Evolutionary conservation across 2,888 invertebrate species (phyloP).

Genomic region (Atrina japonica): DNA sequence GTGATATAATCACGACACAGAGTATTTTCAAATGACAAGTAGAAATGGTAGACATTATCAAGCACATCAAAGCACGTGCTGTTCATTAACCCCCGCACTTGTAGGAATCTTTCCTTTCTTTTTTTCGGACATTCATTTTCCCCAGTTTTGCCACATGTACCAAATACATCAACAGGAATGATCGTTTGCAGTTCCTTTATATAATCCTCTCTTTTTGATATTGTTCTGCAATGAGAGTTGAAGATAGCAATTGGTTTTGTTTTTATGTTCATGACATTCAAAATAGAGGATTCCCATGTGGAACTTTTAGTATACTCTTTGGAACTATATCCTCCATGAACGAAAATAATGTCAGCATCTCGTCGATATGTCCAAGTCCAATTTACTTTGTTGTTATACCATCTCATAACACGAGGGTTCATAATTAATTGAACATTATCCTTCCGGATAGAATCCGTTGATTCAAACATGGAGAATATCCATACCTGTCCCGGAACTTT

Average conservation of each 20-base stretch:
- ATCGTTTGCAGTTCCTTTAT: constrained; percentile 35
- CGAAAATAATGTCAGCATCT: constrained; percentile 49
- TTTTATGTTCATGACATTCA: constrained; percentile 3
- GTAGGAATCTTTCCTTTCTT: constrained; percentile 8
- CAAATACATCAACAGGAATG: constrained; percentile 49
- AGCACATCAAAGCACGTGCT: constrained; percentile 40
- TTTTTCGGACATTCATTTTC: constrained; percentile 33
- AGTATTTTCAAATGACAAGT: constrained; percentile 56
- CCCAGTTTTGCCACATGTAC: constrained; percentile 33
- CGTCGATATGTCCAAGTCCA: constrained; percentile 53
- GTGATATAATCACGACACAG: constrained; percentile 53
- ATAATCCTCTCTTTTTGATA: constrained; percentile 45
- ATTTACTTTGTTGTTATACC: constrained; percentile 32
- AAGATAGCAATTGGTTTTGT: constrained; percentile 34
- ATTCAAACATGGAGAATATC: constrained; percentile 26
- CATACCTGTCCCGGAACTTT: constrained; percentile 14
- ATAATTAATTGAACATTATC: neutral
- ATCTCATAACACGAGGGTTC: neutral
- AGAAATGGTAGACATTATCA: constrained; percentile 44
- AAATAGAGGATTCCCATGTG: neutral
- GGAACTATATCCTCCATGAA: constrained; percentile 35
- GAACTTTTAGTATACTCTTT: too few relatives aligned
- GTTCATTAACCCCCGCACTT: constrained; percentile 7
- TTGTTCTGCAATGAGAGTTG: constrained; percentile 49
- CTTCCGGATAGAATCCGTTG: constrained; percentile 14